Evolutionary conservation across 2,888 invertebrate genomes (phyloP).

Genomic region (Plebejus melissa): DNA sequence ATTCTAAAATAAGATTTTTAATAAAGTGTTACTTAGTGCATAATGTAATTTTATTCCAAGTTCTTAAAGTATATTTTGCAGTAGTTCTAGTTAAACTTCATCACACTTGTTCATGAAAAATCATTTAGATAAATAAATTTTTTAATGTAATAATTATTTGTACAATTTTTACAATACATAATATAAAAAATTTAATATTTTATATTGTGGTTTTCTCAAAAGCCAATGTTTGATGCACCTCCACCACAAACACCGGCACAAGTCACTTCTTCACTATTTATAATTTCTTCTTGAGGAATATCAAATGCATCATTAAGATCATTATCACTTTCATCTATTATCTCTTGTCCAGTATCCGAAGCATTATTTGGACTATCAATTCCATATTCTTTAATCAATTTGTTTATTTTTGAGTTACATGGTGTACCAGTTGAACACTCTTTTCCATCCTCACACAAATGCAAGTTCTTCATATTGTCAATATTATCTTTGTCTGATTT

Average conservation of each 20-base stretch:
- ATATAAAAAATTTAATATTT: too few species aligned
- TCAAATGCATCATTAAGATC: constrained; percentile 33
- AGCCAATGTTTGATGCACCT: constrained; percentile 55
- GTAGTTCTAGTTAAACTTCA: too few species aligned
- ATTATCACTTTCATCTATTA: constrained; percentile 29
- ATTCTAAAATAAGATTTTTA: neutral
- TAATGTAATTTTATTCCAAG: neutral
- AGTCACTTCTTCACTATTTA: constrained; percentile 52
- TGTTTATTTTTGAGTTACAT: constrained; percentile 36
- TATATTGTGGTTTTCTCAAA: constrained; percentile 42
- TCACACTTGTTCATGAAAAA: neutral
- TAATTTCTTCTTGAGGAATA: constrained; percentile 36
- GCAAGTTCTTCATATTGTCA: neutral
- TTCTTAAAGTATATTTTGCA: too few species aligned
- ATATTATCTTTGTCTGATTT: constrained; percentile 33
- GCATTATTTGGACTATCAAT: constrained; percentile 30
- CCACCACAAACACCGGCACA: constrained; percentile 60
- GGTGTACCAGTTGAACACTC: neutral
- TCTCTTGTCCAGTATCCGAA: constrained; percentile 27
- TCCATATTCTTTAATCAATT: constrained; percentile 31
- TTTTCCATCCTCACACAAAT: constrained; percentile 2
- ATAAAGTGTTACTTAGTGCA: constrained; percentile 5
- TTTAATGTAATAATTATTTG: neutral
- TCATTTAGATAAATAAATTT: neutral
- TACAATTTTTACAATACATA: neutral